Evolutionary conservation across 1,140 invertebrate species (phyloP).

Genomic region (Tribolium madens): DNA sequence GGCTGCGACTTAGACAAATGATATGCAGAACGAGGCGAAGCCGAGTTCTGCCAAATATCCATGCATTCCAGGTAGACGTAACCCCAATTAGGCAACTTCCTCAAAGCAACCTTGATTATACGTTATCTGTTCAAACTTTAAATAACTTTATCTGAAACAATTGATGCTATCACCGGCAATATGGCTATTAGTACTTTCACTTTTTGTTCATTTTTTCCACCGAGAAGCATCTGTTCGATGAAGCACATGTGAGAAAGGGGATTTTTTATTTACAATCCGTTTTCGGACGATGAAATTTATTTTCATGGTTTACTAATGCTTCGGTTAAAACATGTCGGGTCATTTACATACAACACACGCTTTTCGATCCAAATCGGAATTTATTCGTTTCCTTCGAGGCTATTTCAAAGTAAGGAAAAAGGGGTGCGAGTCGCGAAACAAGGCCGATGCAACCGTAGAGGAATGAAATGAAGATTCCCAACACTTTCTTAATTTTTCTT

Average conservation of each 20-base stretch:
- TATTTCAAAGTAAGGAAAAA: conserved; percentile 46
- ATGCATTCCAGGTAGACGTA: background rate
- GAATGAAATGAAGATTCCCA: too few relatives aligned
- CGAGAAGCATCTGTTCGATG: conserved; percentile 52
- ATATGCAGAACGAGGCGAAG: too few relatives aligned
- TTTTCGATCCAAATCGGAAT: conserved; percentile 48
- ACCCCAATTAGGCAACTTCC: conserved; percentile 23
- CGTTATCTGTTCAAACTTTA: conserved; percentile 47
- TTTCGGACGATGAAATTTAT: conserved; percentile 36
- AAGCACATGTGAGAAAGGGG: conserved; percentile 12
- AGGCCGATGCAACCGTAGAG: background rate
- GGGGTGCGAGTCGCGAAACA: conserved; percentile 44
- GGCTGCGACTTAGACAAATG: too few relatives aligned
- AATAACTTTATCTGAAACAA: conserved; percentile 56
- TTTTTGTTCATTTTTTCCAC: conserved; percentile 50
- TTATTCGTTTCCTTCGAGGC: conserved; percentile 50
- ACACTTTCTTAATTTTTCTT: too few relatives aligned
- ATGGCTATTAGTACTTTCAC: conserved; percentile 53
- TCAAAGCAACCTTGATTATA: conserved; percentile 22
- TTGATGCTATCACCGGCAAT: conserved; percentile 57
- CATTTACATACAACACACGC: conserved; percentile 49
- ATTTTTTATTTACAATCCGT: conserved; percentile 48
- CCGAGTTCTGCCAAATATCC: too few relatives aligned
- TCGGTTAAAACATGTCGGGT: conserved; percentile 41
- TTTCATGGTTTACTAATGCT: conserved; percentile 27